phyloP scores from a whole-genome alignment of 2,797 vertebrate species.

The Poeciliopsis presidionis region DNA sequence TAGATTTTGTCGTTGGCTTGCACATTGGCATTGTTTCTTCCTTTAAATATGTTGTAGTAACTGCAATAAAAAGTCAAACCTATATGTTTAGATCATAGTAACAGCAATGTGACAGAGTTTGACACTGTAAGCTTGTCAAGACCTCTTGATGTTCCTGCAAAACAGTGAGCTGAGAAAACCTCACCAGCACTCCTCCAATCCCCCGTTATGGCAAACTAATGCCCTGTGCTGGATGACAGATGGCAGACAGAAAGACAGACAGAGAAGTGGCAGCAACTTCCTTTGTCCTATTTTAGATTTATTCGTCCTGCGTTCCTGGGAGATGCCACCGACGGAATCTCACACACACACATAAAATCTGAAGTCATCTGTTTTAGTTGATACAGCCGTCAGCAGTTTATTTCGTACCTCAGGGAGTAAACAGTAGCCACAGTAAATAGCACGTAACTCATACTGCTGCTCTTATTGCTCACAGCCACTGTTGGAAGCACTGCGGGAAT shows the following conservation, averaged over 20 bases:
- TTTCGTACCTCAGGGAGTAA: constrained; percentile 51
- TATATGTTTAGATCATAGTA: constrained; percentile 1
- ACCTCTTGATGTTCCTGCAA: constrained; percentile 1
- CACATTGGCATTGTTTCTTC: not conserved
- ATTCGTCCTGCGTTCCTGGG: constrained; percentile 24
- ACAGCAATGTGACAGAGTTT: constrained; percentile 1
- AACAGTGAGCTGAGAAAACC: constrained; percentile 16
- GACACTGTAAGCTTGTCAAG: constrained; percentile 6
- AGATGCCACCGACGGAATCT: not conserved
- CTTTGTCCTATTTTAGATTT: constrained; percentile 18
- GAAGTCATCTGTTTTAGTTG: constrained; percentile 52
- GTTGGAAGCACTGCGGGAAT: not conserved
- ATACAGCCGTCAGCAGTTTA: constrained; percentile 58
- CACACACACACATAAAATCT: constrained; percentile 14
- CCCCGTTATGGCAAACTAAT: constrained; percentile 7
- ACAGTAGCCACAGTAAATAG: constrained; percentile 25
- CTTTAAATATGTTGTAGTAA: not conserved
- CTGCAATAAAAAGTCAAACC: not conserved
- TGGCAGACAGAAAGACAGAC: constrained; percentile 24
- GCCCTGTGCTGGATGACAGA: constrained; percentile 14
- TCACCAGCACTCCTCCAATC: not conserved
- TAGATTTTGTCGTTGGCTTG: not conserved
- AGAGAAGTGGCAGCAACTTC: constrained; percentile 17
- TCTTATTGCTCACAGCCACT: constrained; percentile 4
- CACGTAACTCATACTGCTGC: not conserved